Percentiles rank a stretch among this genome's conserved stretches.
These are phyloP conservation scores for Pegoplata infirma DNA, from an alignment of 2,888 invertebrate genomes.

Conservation along the genomic window DNA sequence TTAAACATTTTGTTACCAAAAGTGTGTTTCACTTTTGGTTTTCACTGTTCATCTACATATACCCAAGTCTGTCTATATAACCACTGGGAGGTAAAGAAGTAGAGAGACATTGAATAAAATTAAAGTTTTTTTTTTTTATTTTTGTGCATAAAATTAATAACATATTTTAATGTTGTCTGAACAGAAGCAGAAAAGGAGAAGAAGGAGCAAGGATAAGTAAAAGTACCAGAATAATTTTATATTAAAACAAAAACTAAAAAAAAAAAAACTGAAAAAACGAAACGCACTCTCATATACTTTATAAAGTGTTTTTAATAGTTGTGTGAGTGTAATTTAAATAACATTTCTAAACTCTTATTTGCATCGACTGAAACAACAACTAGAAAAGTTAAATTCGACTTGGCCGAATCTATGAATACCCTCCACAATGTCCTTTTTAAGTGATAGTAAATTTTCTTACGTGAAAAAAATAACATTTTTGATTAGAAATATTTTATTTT, in stretches of 20 bases:
- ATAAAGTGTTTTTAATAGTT: constrained; percentile 19
- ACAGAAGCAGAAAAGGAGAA: neutral
- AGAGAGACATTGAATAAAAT: constrained; percentile 41
- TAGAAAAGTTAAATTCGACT: constrained; percentile 3
- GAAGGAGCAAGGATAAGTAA: neutral
- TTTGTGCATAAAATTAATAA: constrained; percentile 43
- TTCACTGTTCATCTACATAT: neutral
- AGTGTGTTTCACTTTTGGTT: neutral
- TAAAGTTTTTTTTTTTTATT: too few species aligned
- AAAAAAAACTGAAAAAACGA: too few species aligned
- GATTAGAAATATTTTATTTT: too few species aligned
- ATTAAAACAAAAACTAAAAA: too few species aligned
- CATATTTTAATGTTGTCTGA: too few species aligned
- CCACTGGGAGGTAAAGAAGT: constrained; percentile 5
- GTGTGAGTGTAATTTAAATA: constrained; percentile 5
- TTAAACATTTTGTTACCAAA: too few species aligned
- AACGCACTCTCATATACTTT: constrained; percentile 10
- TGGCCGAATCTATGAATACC: too few species aligned
- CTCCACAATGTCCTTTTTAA: too few species aligned
- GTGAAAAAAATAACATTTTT: too few species aligned
- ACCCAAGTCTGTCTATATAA: neutral
- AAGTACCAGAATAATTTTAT: neutral
- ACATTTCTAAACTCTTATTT: neutral
- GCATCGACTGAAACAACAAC: neutral
- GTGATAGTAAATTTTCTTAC: too few species aligned